phyloP scores from a whole-genome alignment of 2,113 vertebrate species.

The Microcebus tavaratra region DNA sequence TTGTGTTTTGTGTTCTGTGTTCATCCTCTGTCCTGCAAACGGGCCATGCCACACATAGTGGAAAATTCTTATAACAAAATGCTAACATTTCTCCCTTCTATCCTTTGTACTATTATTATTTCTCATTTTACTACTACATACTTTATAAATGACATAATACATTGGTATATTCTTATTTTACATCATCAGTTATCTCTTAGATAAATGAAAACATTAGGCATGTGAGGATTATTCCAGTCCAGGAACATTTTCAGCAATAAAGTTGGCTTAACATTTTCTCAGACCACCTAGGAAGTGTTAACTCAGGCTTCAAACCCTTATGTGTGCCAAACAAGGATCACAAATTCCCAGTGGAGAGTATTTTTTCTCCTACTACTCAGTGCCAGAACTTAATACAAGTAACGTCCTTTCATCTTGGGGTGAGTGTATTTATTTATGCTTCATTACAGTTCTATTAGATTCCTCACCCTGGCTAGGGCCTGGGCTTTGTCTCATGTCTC shows the following conservation, averaged over 20 bases:
- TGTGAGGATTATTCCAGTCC: neutral
- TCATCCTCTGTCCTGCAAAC: no score
- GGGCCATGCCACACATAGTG: neutral
- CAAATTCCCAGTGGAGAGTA: neutral
- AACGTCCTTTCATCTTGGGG: neutral
- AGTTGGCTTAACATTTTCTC: neutral
- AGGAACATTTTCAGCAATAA: neutral
- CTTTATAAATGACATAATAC: neutral
- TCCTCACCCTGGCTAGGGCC: neutral
- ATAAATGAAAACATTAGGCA: neutral
- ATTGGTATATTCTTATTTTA: neutral
- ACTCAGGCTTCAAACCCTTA: neutral
- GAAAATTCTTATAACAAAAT: neutral
- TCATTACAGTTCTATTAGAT: neutral
- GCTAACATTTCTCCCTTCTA: neutral
- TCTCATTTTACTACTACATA: neutral
- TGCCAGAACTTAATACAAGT: neutral
- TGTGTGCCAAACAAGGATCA: neutral
- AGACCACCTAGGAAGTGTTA: neutral
- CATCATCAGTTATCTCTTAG: neutral
- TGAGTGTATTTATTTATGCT: neutral
- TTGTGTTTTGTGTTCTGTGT: no score
- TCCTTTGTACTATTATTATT: neutral
- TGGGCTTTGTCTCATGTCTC: neutral
- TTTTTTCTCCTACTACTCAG: neutral